These are phyloP conservation scores for Axis porcinus DNA, from an alignment of 2,113 vertebrate genomes.

Conservation along the genomic window DNA sequence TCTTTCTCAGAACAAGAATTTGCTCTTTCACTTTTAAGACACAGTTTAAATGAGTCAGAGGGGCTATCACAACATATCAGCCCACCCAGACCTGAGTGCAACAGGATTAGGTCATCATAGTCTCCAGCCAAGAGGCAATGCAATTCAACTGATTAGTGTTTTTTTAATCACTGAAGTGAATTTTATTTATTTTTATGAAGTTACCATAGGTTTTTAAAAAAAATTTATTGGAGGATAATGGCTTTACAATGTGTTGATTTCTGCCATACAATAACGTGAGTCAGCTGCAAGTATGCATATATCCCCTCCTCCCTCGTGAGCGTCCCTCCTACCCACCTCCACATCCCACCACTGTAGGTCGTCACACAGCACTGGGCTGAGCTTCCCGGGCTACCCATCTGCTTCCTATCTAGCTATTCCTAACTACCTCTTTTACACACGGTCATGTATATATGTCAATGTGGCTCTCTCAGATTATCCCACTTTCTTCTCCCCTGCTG, in stretches of 20 bases:
- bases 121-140: neutral
- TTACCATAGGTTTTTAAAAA: neutral
- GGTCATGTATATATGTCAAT: neutral
- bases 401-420: neutral
- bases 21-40: neutral
- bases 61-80: neutral
- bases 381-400: neutral
- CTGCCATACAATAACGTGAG: accelerated
- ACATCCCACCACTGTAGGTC: neutral
- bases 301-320: neutral
- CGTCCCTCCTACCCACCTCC: neutral
- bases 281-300: neutral
- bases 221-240: neutral
- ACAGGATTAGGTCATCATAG: neutral
- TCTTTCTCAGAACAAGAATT: neutral
- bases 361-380: neutral
- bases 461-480: neutral
- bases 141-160: neutral
- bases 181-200: neutral
- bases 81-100: neutral
- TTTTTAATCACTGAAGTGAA: neutral
- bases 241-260: neutral
- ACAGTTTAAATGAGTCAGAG: neutral
- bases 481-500: neutral
- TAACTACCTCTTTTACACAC: neutral